phyloP scores from a whole-genome alignment of 2,797 vertebrate species.

The Labeo calbasu region DNA sequence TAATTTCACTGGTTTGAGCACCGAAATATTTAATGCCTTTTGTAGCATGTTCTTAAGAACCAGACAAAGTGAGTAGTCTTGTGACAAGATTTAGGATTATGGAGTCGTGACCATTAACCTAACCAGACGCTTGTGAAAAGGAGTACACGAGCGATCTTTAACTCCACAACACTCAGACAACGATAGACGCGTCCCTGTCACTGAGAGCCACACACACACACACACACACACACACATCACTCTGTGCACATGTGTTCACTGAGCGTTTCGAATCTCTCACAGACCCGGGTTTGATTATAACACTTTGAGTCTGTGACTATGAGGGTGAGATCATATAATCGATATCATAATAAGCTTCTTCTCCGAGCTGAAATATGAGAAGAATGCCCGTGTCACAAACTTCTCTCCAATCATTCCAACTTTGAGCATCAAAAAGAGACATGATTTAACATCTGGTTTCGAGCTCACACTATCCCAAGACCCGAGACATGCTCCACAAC shows the following conservation, averaged over 20 bases:
- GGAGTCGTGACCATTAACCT: constrained; percentile 30
- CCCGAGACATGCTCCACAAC: background rate
- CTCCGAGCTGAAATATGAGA: constrained; percentile 31
- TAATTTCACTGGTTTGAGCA: background rate
- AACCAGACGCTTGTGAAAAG: constrained; percentile 36
- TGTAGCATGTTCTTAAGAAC: background rate
- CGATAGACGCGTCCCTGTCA: background rate
- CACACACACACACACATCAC: background rate
- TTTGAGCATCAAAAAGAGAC: constrained; percentile 14
- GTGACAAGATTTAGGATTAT: constrained; percentile 48
- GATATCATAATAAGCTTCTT: constrained; percentile 28
- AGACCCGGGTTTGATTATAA: constrained; percentile 18
- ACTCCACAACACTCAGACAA: background rate
- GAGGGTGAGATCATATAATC: constrained; percentile 30
- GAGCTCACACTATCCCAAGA: constrained; percentile 1
- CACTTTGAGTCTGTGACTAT: constrained; percentile 9
- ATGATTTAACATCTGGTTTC: constrained; percentile 32
- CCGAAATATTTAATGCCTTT: background rate
- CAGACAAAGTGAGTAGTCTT: constrained; percentile 31
- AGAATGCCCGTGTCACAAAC: constrained; percentile 17
- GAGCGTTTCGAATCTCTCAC: constrained; percentile 7
- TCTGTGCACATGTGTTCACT: constrained; percentile 5
- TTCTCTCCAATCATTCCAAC: background rate
- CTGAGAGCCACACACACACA: background rate
- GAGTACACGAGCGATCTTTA: constrained; percentile 29